A percentile compares a stretch with the other conserved stretches of the same genome.
Conservation (phyloP, 2,113 vertebrate genomes). For the Gallinago undulata region DNA sequence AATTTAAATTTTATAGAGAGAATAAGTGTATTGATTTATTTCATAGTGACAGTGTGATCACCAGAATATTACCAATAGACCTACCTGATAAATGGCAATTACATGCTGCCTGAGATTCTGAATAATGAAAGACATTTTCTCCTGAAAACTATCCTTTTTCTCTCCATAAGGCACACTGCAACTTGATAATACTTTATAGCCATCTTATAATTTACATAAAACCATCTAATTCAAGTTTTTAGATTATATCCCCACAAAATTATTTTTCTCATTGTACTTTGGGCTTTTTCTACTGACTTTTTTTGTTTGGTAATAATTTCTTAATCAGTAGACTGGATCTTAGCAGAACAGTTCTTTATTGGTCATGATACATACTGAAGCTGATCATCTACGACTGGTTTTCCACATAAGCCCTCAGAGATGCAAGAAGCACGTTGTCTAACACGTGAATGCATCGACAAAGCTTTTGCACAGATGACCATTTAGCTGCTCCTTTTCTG, state of each 20-base stretch:
- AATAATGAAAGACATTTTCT: neutral
- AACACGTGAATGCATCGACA: neutral
- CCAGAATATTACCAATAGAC: neutral
- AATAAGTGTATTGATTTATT: constrained; percentile 15
- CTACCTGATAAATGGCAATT: neutral
- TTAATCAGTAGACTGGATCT: neutral
- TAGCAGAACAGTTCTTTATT: neutral
- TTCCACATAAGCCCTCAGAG: neutral
- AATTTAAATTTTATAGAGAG: constrained; percentile 23
- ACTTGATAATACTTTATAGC: neutral
- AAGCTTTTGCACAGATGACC: neutral
- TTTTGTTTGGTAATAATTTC: neutral
- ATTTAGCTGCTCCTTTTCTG: neutral
- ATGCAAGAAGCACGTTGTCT: neutral
- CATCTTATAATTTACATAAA: neutral
- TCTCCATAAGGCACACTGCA: neutral
- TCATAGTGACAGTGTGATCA: neutral
- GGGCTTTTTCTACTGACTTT: neutral
- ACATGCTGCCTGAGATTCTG: neutral
- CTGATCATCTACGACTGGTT: neutral
- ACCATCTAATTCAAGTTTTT: neutral
- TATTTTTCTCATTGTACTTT: neutral
- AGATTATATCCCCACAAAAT: accelerated
- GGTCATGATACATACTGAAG: neutral
- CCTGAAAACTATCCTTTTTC: neutral